Conservation (phyloP, 2,113 vertebrate genomes). For the Paramisgurnus dabryanus region DNA sequence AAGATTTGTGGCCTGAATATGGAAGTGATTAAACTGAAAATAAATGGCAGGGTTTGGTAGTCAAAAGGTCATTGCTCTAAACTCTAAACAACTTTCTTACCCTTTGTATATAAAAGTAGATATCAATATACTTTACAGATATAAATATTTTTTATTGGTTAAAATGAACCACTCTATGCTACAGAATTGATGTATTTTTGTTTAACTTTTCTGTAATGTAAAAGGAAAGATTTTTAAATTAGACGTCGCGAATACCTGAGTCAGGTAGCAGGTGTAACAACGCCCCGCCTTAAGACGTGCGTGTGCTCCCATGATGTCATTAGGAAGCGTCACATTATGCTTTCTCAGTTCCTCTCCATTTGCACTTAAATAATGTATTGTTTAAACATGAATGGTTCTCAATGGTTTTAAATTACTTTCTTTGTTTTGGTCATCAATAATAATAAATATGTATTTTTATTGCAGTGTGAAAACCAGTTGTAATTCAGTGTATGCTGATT, state of each 20-base stretch:
- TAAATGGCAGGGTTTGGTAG: background rate
- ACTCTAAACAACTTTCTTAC: background rate
- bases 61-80: background rate
- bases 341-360: background rate
- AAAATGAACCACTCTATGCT: background rate
- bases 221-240: background rate
- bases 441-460: background rate
- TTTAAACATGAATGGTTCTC: background rate
- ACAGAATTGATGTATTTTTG: background rate
- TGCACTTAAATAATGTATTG: no score
- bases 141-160: background rate
- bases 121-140: background rate
- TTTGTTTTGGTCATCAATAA: background rate
- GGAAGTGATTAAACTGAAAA: background rate
- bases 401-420: background rate
- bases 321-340: background rate
- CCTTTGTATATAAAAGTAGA: background rate
- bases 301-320: conserved; percentile 13
- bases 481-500: conserved; percentile 22
- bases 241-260: background rate
- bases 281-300: conserved; percentile 10
- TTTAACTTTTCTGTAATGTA: background rate
- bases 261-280: conserved; percentile 38
- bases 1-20: background rate
- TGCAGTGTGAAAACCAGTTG: background rate